These are phyloP conservation scores for Venusia cambrica DNA, from an alignment of 2,888 invertebrate genomes.

Conservation along the genomic window DNA sequence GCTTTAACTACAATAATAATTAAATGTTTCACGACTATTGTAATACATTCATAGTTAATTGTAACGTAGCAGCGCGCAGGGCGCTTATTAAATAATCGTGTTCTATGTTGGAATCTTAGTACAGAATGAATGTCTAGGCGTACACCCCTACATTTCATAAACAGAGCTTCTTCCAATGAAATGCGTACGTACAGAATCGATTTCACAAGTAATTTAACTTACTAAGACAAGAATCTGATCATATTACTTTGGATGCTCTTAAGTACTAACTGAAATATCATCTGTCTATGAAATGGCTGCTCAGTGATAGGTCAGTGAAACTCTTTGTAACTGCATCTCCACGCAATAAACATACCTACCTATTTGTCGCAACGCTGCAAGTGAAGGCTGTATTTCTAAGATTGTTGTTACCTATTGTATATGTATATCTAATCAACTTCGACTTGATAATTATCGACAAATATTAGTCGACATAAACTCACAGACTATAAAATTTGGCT, in stretches of 20 bases:
- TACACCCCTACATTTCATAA: too few species aligned
- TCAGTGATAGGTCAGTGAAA: slow-evolving; percentile 17
- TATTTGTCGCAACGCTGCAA: slow-evolving; percentile 42
- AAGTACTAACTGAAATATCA: slow-evolving; percentile 4
- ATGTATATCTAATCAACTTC: slow-evolving; percentile 70
- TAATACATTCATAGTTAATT: slow-evolving; percentile 62
- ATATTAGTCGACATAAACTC: slow-evolving; percentile 72
- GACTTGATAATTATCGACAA: slow-evolving; percentile 69
- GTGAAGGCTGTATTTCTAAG: slow-evolving; percentile 69
- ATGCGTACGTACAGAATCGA: neutral
- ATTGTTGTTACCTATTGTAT: slow-evolving; percentile 74
- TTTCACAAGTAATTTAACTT: slow-evolving; percentile 3
- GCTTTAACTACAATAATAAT: slow-evolving; percentile 78
- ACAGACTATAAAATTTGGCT: slow-evolving; percentile 82
- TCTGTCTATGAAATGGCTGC: slow-evolving; percentile 18
- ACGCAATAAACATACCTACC: slow-evolving; percentile 23
- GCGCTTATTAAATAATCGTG: slow-evolving; percentile 51
- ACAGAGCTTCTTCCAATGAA: slow-evolving; percentile 8
- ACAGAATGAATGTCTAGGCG: too few species aligned
- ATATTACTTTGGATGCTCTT: slow-evolving; percentile 9
- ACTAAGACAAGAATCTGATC: too few species aligned
- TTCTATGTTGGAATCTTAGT: slow-evolving; percentile 49
- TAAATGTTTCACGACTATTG: slow-evolving; percentile 72
- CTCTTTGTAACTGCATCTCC: slow-evolving; percentile 11
- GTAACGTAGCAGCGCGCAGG: slow-evolving; percentile 58